Conservation (phyloP, 2,888 invertebrate species). For the Ryuthela nishihirai region DNA sequence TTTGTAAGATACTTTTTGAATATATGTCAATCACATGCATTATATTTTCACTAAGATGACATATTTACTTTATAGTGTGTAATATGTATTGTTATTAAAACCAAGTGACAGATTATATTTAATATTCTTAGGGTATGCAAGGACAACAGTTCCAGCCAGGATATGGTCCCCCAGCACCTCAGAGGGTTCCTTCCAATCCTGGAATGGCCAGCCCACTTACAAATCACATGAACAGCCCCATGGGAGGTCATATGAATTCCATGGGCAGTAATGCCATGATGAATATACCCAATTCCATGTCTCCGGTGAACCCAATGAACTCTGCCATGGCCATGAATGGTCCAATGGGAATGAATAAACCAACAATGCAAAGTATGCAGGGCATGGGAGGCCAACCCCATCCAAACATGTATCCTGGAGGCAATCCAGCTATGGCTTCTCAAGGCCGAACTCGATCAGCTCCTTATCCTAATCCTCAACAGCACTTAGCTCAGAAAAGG, state of each 20-base stretch:
- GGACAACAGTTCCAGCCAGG: slow-evolving; percentile 59
- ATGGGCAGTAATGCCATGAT: slow-evolving; percentile 35
- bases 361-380: slow-evolving; percentile 32
- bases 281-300: slow-evolving; percentile 40
- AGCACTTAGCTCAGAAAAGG: slow-evolving; percentile 50
- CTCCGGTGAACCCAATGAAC: slow-evolving; percentile 39
- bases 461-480: slow-evolving; percentile 52
- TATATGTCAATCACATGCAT: no score
- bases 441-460: slow-evolving; percentile 38
- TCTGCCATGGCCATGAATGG: slow-evolving; percentile 41
- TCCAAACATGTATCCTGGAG: slow-evolving; percentile 27
- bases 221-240: slow-evolving; percentile 36
- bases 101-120: neutral
- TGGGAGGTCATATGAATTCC: slow-evolving; percentile 35
- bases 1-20: no score
- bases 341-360: slow-evolving; percentile 40
- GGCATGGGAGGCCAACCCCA: slow-evolving; percentile 31
- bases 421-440: slow-evolving; percentile 23
- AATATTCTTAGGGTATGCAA: slow-evolving; percentile 55
- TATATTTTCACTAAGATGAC: no score
- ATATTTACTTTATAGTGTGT: neutral
- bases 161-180: slow-evolving; percentile 58
- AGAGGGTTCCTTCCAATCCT: slow-evolving; percentile 51
- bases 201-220: slow-evolving; percentile 27
- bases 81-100: neutral